These are phyloP conservation scores for Cryptotis parvus DNA, from an alignment of 2,113 vertebrate genomes.

Conservation along the genomic window DNA sequence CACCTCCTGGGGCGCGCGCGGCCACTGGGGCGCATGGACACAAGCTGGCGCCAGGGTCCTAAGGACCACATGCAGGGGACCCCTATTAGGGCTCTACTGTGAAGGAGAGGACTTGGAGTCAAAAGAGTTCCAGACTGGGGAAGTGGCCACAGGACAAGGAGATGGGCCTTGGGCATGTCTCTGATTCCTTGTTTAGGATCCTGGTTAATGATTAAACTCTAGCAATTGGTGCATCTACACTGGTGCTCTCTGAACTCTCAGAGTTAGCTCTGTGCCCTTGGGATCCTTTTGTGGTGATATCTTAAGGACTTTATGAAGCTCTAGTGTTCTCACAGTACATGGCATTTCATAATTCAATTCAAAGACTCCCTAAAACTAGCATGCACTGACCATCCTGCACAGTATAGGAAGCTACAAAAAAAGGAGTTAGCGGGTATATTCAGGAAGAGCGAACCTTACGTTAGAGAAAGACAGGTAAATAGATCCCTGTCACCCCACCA, in stretches of 20 bases:
- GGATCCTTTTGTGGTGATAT: conserved; percentile 24
- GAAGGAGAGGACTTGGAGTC: not conserved
- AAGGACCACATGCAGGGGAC: not conserved
- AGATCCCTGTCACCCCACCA: not conserved
- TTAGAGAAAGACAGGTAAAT: not conserved
- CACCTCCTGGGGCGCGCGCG: not conserved
- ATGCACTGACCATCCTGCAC: not conserved
- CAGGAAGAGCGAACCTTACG: conserved; percentile 3
- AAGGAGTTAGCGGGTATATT: not conserved
- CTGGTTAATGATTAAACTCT: conserved; percentile 60
- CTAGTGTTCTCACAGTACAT: not conserved
- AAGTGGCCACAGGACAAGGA: not conserved
- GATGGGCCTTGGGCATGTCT: not conserved
- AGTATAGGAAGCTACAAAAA: not conserved
- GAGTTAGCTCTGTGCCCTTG: not conserved
- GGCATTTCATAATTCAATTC: conserved; percentile 39
- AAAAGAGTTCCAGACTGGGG: not conserved
- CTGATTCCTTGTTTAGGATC: not conserved
- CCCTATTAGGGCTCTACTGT: not conserved
- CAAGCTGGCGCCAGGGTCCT: not conserved
- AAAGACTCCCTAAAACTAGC: conserved; percentile 46
- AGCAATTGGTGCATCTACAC: conserved; percentile 1
- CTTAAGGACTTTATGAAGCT: conserved; percentile 32
- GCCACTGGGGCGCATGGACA: not conserved
- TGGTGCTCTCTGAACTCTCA: conserved; percentile 19